Evolutionary conservation across 2,113 vertebrate species (phyloP).

Genomic region (Brienomyrus longianalis): DNA sequence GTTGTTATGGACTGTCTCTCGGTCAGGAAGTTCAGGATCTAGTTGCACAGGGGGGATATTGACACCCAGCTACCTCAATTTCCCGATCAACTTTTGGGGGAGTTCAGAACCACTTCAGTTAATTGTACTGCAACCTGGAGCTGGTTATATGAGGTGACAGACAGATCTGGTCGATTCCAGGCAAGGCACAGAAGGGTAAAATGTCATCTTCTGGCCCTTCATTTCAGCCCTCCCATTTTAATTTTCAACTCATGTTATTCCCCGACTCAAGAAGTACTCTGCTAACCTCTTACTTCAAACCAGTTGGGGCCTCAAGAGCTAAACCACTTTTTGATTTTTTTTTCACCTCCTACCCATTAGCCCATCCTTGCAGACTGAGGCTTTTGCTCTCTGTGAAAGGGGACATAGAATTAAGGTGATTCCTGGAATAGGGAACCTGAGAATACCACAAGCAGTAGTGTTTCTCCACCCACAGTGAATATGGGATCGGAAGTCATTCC

Average conservation of each 20-base stretch:
- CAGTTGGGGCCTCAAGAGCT: neutral
- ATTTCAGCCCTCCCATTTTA: neutral
- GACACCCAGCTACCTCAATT: too few species aligned
- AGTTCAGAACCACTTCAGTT: too few species aligned
- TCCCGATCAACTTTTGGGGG: too few species aligned
- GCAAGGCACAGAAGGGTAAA: too few species aligned
- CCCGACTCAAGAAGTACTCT: neutral
- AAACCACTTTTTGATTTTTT: neutral
- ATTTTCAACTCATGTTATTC: neutral
- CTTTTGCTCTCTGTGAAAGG: neutral
- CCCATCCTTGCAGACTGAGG: neutral
- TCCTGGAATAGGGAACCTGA: neutral
- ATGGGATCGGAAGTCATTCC: neutral
- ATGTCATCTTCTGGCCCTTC: too few species aligned
- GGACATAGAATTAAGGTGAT: neutral
- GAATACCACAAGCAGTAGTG: neutral
- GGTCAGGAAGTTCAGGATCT: too few species aligned
- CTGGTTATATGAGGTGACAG: too few species aligned
- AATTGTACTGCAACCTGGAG: too few species aligned
- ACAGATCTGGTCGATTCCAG: too few species aligned
- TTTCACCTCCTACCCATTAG: neutral
- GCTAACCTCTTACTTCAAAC: too few species aligned
- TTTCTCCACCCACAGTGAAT: neutral
- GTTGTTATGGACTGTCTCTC: too few species aligned
- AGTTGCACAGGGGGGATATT: too few species aligned